Conservation (phyloP, 1,140 invertebrate genomes). For the Thrips palmi region DNA sequence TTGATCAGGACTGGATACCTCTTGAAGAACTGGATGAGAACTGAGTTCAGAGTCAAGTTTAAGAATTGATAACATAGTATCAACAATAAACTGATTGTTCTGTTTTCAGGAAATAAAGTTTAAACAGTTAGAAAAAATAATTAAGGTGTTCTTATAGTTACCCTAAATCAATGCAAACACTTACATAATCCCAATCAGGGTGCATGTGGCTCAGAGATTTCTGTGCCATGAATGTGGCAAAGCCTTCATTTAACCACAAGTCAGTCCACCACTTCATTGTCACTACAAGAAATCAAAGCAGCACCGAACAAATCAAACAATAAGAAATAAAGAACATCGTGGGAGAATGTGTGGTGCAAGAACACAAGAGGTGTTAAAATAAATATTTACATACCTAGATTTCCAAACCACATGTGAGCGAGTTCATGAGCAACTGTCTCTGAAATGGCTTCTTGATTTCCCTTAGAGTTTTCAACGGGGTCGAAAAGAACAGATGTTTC, state of each 20-base stretch:
- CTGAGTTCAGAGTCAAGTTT: constrained; percentile 58
- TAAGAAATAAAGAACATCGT: constrained; percentile 7
- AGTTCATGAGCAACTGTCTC: constrained; percentile 76
- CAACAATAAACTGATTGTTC: constrained; percentile 8
- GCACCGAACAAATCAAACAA: constrained; percentile 7
- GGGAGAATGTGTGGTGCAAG: constrained; percentile 12
- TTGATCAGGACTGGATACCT: constrained; percentile 66
- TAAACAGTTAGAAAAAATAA: constrained; percentile 7
- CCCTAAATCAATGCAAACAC: constrained; percentile 13
- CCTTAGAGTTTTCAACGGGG: constrained; percentile 39
- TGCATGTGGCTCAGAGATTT: constrained; percentile 52
- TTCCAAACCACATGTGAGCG: constrained; percentile 86
- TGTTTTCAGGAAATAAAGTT: constrained; percentile 5
- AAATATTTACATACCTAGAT: constrained; percentile 37
- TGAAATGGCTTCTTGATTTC: constrained; percentile 59
- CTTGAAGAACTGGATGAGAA: constrained; percentile 75
- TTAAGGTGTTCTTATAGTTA: neutral
- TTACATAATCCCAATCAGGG: constrained; percentile 69
- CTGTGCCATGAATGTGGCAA: constrained; percentile 71
- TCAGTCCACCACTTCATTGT: constrained; percentile 89
- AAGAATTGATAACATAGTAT: constrained; percentile 27
- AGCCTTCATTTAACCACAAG: constrained; percentile 84
- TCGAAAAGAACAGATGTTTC: constrained; percentile 70
- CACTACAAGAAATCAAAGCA: constrained; percentile 32
- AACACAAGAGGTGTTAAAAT: constrained; percentile 8